phyloP scores from a whole-genome alignment of 1,140 invertebrate species.

The Platorchestia sp. region DNA sequence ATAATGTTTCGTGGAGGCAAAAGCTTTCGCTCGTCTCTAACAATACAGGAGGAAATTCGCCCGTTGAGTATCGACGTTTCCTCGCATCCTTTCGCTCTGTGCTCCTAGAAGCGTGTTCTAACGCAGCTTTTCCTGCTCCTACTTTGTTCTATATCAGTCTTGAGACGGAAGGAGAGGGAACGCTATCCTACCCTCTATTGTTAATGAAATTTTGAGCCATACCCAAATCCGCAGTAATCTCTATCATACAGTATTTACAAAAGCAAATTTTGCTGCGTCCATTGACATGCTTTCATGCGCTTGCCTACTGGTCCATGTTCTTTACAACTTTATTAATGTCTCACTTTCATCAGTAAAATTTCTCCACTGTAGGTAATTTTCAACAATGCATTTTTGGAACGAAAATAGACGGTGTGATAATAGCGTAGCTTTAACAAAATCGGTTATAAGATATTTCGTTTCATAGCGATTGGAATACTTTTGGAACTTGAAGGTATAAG shows the following conservation, averaged over 20 bases:
- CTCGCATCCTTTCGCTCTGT: not conserved
- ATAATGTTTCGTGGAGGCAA: not conserved
- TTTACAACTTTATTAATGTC: too few relatives aligned
- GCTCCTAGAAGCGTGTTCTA: not conserved
- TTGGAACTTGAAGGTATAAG: too few relatives aligned
- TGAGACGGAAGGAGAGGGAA: not conserved
- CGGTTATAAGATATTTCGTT: too few relatives aligned
- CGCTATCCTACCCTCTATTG: not conserved
- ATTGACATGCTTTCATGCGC: not conserved
- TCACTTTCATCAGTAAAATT: too few relatives aligned
- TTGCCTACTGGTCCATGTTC: too few relatives aligned
- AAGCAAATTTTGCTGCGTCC: not conserved
- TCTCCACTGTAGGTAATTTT: too few relatives aligned
- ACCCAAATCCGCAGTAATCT: not conserved
- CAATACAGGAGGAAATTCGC: not conserved
- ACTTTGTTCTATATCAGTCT: not conserved
- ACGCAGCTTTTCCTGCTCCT: not conserved
- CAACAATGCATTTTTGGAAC: too few relatives aligned
- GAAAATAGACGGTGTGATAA: too few relatives aligned
- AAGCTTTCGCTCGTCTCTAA: not conserved
- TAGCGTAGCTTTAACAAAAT: too few relatives aligned
- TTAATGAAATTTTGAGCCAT: not conserved
- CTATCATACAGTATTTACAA: not conserved
- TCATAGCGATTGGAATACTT: too few relatives aligned
- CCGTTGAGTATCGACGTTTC: slow-evolving; percentile 17